Conservation (phyloP, 2,888 invertebrate genomes). For the Spisula solida region DNA sequence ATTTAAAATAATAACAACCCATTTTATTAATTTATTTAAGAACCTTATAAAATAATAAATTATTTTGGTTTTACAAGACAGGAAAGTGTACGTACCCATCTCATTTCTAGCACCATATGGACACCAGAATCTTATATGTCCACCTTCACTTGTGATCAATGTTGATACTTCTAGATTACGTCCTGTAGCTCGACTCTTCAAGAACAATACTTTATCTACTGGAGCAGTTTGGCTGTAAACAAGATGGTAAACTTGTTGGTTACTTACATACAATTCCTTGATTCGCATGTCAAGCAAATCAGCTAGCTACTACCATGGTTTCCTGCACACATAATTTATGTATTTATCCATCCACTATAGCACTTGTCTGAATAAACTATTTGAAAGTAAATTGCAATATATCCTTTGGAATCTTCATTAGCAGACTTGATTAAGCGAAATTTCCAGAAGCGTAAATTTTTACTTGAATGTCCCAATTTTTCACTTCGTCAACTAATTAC, state of each 20-base stretch:
- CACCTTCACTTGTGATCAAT: constrained; percentile 87
- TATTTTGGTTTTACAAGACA: too few species aligned
- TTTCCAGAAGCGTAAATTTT: too few species aligned
- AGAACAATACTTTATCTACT: constrained; percentile 86
- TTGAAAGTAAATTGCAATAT: too few species aligned
- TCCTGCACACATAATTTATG: too few species aligned
- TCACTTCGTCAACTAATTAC: too few species aligned
- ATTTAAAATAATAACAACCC: background rate
- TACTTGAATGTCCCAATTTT: too few species aligned
- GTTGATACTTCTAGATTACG: constrained; percentile 82
- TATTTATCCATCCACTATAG: too few species aligned
- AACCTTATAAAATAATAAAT: background rate
- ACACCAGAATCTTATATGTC: constrained; percentile 86
- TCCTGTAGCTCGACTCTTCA: constrained; percentile 79
- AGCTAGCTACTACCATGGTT: too few species aligned
- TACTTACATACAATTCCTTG: background rate
- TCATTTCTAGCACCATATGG: constrained; percentile 81
- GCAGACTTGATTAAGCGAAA: too few species aligned
- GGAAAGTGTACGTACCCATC: constrained; percentile 78
- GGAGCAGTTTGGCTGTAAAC: constrained; percentile 82
- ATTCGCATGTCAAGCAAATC: too few species aligned
- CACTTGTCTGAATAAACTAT: too few species aligned
- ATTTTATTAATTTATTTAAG: background rate
- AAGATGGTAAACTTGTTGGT: background rate
- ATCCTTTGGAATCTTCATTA: too few species aligned